phyloP scores from a whole-genome alignment of 2,113 vertebrate genomes.

The Origma solitaria region DNA sequence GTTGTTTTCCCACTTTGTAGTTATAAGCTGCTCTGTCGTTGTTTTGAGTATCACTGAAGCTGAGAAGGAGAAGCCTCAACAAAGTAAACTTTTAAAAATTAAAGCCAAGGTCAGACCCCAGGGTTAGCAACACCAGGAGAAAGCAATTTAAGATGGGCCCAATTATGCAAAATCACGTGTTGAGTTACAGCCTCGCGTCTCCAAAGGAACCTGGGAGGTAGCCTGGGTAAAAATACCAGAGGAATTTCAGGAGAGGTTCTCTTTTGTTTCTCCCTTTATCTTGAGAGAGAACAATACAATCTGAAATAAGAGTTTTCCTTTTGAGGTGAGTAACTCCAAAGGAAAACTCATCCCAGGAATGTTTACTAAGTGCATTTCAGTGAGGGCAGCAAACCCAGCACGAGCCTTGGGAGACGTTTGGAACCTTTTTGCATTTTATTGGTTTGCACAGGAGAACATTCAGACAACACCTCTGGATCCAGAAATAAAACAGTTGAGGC shows the following conservation, averaged over 20 bases:
- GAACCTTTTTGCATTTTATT: neutral
- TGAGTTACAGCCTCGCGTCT: conserved; percentile 6
- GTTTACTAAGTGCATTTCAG: neutral
- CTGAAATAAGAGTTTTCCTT: neutral
- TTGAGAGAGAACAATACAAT: neutral
- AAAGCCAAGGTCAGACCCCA: conserved; percentile 11
- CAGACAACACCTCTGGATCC: neutral
- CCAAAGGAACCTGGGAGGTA: neutral
- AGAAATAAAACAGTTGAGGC: neutral
- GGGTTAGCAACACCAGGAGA: neutral
- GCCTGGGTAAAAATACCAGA: neutral
- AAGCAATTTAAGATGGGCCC: conserved; percentile 8
- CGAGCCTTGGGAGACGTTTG: accelerated
- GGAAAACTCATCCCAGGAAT: neutral
- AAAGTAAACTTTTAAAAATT: conserved; percentile 50
- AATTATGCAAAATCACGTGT: conserved; percentile 28
- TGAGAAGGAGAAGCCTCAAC: neutral
- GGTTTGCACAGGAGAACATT: neutral
- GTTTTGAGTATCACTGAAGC: neutral
- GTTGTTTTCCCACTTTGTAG: neutral
- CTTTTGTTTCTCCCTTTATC: neutral
- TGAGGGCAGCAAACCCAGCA: neutral
- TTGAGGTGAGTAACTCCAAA: neutral
- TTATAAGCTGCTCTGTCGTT: neutral
- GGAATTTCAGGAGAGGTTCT: neutral